Evolutionary conservation across 2,888 invertebrate genomes (phyloP), one percentile per base, ranked within the genome.

Genomic region (Caenorhabditis zanzibari): DNA sequence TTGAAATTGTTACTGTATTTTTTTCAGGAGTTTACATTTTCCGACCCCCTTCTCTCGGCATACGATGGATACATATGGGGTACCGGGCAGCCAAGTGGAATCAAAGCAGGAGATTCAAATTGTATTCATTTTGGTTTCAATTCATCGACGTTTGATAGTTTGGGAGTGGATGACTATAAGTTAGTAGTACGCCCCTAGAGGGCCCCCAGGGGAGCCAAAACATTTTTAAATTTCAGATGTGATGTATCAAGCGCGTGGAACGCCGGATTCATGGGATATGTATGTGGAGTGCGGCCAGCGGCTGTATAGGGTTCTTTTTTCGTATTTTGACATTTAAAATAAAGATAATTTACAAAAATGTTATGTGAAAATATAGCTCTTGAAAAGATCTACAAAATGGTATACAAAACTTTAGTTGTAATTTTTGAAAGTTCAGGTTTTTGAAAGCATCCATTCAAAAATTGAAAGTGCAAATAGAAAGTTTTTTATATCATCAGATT

Each of bases 11-110:
- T n/a, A n/a, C n/a, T n/a, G n/a, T n/a, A n/a, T n/a, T 1, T 32
- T 22, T 71, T 71, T 24, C 41, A 71, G 71, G 72, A 72, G 19
- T 72, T 72, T 47, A 22, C 19, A n/a, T 72, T 59, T 49, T n/a
- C 59, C 16, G 72, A 72, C 32, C 72, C 72, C 9, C 47, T 59
- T 5, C 59, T 72, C 2, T 54, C 72, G 10, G 28, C 59, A 6
- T 58, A 58, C 22, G 56, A 19, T 22, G 72, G 72, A 1, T 72
- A 72, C 28, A 7, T 72, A 6, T 72, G 72, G 72, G 72, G 47
- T 4, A 7, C 6, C 1, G 32, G 28, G 5, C 72, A 72, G 22
- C 72, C 72, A 19, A 47, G 47, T 44, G 72, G 72, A 9, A 58
- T 58, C 49, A 1, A 0, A 19, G 19, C 63, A 1, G 22, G 9